These are phyloP conservation scores for Myotis davidii DNA, from an alignment of 2,113 vertebrate species.

Conservation along the genomic window DNA sequence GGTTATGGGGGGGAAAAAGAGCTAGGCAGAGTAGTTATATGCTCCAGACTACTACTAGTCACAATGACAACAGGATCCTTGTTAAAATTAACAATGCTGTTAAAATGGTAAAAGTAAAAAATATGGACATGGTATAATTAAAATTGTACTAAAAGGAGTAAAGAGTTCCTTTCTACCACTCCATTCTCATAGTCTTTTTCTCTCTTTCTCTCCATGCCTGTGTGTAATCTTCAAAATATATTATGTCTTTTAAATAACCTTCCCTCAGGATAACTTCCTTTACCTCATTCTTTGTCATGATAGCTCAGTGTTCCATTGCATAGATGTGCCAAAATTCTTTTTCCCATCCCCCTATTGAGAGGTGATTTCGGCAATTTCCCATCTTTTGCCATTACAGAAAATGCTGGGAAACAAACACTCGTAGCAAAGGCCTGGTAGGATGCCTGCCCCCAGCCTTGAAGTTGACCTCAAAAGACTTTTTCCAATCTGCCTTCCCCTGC, in stretches of 20 bases:
- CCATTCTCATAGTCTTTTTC: neutral
- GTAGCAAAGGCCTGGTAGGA: neutral
- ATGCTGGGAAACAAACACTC: neutral
- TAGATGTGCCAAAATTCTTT: constrained; percentile 3
- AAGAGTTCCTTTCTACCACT: neutral
- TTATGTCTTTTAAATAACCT: constrained; percentile 26
- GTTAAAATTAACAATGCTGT: constrained; percentile 9
- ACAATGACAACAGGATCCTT: neutral
- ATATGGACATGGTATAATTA: neutral
- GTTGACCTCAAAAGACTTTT: constrained; percentile 30
- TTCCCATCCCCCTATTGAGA: neutral
- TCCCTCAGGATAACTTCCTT: constrained; percentile 22
- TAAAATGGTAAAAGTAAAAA: constrained; percentile 29
- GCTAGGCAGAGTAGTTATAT: neutral
- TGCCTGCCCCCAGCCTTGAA: neutral
- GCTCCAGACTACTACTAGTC: neutral
- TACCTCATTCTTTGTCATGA: neutral
- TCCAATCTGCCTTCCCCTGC: neutral
- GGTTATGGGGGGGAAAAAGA: neutral
- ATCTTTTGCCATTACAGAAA: neutral
- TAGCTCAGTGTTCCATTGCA: neutral
- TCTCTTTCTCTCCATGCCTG: neutral
- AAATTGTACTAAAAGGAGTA: neutral
- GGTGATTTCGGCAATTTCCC: neutral
- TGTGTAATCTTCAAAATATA: neutral